phyloP scores from a whole-genome alignment of 2,888 invertebrate species.

The Thecophora atra region DNA sequence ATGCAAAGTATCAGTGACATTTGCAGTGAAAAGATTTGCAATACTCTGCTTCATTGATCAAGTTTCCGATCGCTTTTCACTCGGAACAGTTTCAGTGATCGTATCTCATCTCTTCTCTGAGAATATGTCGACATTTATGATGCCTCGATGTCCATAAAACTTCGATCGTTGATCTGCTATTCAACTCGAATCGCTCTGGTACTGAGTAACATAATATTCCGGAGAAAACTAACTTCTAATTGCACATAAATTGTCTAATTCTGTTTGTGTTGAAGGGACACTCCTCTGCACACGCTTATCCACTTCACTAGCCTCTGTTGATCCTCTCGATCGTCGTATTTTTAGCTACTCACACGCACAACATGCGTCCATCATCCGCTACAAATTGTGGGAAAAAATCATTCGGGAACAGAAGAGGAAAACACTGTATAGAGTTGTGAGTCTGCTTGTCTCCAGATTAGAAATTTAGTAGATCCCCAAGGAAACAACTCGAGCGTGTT shows the following conservation, averaged over 20 bases:
- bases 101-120: background rate
- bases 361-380: constrained; percentile 24
- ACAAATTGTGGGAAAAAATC: constrained; percentile 49
- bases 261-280: constrained; percentile 26
- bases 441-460: constrained; percentile 50
- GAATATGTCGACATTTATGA: too few species aligned
- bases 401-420: constrained; percentile 16
- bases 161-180: background rate
- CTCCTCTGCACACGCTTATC: background rate
- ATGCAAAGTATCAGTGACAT: constrained; percentile 22
- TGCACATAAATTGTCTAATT: constrained; percentile 57
- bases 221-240: constrained; percentile 45
- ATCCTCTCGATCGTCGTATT: background rate
- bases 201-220: background rate
- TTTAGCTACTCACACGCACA: constrained; percentile 18
- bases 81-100: background rate
- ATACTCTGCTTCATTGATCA: background rate
- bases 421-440: constrained; percentile 3
- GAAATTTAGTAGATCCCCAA: constrained; percentile 41
- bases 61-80: background rate
- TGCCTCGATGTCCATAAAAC: too few species aligned
- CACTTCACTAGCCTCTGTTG: background rate
- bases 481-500: constrained; percentile 29
- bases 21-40: background rate
- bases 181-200: background rate